Evolutionary conservation across 2,797 vertebrate genomes (phyloP), one percentile per base, ranked within the genome.

Genomic region (Lepilemur septentrionalis): DNA sequence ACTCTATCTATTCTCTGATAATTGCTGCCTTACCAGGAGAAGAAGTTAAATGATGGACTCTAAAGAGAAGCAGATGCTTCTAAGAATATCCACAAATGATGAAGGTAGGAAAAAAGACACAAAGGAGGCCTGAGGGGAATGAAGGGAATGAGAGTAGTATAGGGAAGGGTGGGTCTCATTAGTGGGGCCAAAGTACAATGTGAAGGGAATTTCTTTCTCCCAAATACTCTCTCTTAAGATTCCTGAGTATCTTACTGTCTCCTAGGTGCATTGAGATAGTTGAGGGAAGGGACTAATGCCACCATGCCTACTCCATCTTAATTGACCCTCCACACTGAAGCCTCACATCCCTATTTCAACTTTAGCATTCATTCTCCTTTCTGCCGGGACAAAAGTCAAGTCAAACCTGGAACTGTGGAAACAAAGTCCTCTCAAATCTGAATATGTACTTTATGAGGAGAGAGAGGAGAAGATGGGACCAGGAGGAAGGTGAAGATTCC

Each of bases 361-460:
- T 93, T 41, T 70, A 80, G 83, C 8, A 86, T 92, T 95, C 63
- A 63, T 61, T 61, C 30, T 82, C 35, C 38, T 94, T 86, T 52
- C 63, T 93, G 13, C 63, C 46, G 70, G 41, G 76, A 65, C 81
- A 87, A 94, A 95, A 65, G 46, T 96, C 55, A 82, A 80, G 43
- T 88, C 57, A 78, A 13, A 30, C 82, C 59, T 67, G 65, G 72
- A 91, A 22, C 73, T 97, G 48, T 35, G 32, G 65, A 75, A 69
- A 55, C 55, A 93, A 87, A 96, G 65, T 43, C 59, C 80, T 94
- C 59, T 91, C 78, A 91, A 84, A 93, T 96, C 41, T 85, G 57
- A 96, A 81, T 35, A 50, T 28, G 38, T 17, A 25, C 25, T 89
- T 91, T 23, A 50, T 13, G 22, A 78, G 52, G 17, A 75, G n/a